Evolutionary conservation across 2,888 invertebrate genomes (phyloP), one percentile per base, ranked within the genome.

Genomic region (Drosophila aldrichi): DNA sequence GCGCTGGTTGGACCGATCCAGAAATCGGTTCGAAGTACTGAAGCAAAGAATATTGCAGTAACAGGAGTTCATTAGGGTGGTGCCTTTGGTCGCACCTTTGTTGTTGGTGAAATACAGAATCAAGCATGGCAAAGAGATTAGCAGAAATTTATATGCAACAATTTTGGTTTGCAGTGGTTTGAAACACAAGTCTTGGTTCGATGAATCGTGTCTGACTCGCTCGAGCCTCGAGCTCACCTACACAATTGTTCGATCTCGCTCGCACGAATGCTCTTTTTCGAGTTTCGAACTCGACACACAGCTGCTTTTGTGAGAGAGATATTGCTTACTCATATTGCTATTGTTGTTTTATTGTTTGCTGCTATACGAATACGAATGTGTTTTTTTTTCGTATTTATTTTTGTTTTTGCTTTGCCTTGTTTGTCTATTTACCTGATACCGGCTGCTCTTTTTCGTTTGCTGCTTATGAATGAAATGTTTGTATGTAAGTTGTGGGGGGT

Each of bases 391-490:
- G 64, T 44, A 58, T 49, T 48, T 38, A 59, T 77, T 57, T 76
- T 81, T 62, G 66, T 62, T 70, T 64, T 70, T 57, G 56, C 36
- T 81, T 57, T 38, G 32, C 12, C 54, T 51, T 40, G 51, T 49
- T 59, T 57, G 55, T 56, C 65, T 82, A 83, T 87, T 88, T 82
- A 74, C 71, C 70, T 64, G 72, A 66, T 74, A 86, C 89, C 89
- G 82, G 89, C 82, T 86, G 88, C 74, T 80, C 63, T 58, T 70
- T 74, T 64, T 67, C 70, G 62, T 70, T 66, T 69, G 64, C 55
- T 69, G 79, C 70, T 85, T 70, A 87, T 83, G 87, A 83, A 83
- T 83, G 83, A 88, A 82, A 41, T 40, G 16, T 66, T 63, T 34
- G 46, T 64, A 73, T 44, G 29, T 29, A 38, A 3, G 10, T 38